Conservation (phyloP, 2,888 invertebrate genomes). For the Tenthredo scrophulariae region DNA sequence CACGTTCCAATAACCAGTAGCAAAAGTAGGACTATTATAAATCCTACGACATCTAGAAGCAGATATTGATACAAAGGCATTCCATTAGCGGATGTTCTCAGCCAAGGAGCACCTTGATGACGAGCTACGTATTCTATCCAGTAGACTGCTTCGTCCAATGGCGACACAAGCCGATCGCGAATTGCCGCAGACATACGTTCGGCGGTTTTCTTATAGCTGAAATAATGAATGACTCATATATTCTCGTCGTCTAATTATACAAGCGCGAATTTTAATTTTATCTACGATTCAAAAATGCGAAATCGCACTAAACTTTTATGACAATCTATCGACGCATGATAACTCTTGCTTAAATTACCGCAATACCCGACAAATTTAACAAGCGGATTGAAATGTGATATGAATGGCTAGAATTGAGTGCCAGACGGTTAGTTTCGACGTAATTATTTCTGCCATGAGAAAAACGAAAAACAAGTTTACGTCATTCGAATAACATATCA, state of each 20-base stretch:
- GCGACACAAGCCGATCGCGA: constrained; percentile 81
- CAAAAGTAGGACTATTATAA: constrained; percentile 43
- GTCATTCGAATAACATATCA: neutral
- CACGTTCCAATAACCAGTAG: constrained; percentile 35
- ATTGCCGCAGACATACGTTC: constrained; percentile 79
- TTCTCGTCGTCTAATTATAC: neutral
- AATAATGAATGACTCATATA: constrained; percentile 48
- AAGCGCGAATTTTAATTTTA: neutral
- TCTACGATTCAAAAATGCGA: neutral
- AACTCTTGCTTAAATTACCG: neutral
- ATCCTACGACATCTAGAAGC: constrained; percentile 62
- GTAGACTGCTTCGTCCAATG: constrained; percentile 82
- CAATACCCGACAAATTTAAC: neutral
- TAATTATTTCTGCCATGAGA: neutral
- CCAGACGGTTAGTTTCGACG: neutral
- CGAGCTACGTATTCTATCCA: constrained; percentile 84
- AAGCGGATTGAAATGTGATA: neutral
- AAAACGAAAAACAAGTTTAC: neutral
- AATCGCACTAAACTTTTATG: neutral
- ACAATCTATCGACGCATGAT: neutral
- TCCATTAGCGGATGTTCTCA: constrained; percentile 80
- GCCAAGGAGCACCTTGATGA: constrained; percentile 80
- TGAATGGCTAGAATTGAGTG: neutral
- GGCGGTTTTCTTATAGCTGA: constrained; percentile 81
- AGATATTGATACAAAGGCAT: constrained; percentile 77